Base-by-base conservation (phyloP, 2,113 vertebrate species). In the Trogon melanurus region DNA sequence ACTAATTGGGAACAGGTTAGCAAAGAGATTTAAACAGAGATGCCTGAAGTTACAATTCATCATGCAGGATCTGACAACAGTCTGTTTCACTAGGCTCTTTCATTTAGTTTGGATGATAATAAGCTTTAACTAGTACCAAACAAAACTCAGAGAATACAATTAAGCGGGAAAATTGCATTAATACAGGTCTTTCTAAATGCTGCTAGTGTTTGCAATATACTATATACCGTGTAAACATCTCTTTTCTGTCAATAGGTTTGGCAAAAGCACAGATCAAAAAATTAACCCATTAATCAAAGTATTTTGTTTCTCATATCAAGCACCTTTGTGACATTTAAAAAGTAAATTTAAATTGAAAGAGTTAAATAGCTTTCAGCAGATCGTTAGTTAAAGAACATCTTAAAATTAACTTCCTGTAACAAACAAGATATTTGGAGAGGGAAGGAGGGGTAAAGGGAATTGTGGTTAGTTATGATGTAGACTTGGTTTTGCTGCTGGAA, bases 1-100 rank as follows among this genome's bases (percentile, higher is more conserved):
- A 85, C 71, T 98, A 98, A 98, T 97, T 97, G 95, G 66, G 95
- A 97, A 86, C 97, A 98, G 97, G 93, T 96, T 96, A 90, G 87
- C 13, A 57, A 41, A 86, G 65, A 67, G 57, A 45, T 78, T 95
- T 81, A 45, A 80, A 71, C 13, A 95, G 79, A 81, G 72, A 91
- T 80, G 88, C 91, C 83, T 94, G 90, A 89, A 95, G 88, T 88
- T 88, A 75, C 61, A 82, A 70, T 65, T 72, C 18, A 88, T 94
- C 94, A 81, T 65, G 87, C 95, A 93, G 71, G 79, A 94, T 87
- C 84, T 61, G 70, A 94, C 85, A 92, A 53, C 34, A 18, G 88
- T 78, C 44, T 94, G 18, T 86, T 95, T 84, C 86, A n/a, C 48
- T 18, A 17, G 65, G 67, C 54, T 94, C 66, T 91, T 97, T 70